A percentile compares a stretch with the other conserved stretches of the same genome.
Evolutionary conservation across 2,113 vertebrate species (phyloP).

Genomic region (Seriola quinqueradiata): DNA sequence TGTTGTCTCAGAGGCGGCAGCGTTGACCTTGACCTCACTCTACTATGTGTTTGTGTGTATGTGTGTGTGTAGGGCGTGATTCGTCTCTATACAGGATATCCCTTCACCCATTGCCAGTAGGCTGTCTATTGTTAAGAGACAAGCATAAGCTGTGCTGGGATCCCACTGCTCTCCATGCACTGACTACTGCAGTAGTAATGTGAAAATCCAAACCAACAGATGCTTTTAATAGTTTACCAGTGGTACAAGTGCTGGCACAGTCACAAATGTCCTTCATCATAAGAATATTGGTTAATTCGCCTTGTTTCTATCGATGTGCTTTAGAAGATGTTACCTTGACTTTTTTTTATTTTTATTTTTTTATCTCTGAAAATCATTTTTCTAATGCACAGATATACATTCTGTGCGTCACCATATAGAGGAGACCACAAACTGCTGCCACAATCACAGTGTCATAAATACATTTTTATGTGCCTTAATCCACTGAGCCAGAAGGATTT

Average conservation of each 20-base stretch:
- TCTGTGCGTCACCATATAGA: neutral
- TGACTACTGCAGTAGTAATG: conserved; percentile 30
- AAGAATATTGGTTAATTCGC: neutral
- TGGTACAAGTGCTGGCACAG: neutral
- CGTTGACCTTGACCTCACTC: conserved; percentile 80
- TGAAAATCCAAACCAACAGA: conserved; percentile 20
- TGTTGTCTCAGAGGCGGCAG: conserved; percentile 77
- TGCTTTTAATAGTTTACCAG: conserved; percentile 6
- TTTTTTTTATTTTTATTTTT: neutral
- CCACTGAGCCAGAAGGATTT: neutral
- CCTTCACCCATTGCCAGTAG: conserved; percentile 79
- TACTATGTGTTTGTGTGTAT: conserved; percentile 44
- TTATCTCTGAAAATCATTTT: neutral
- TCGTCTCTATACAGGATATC: conserved; percentile 87
- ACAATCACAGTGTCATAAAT: neutral
- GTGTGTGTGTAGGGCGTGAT: conserved; percentile 78
- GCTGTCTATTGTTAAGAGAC: conserved; percentile 85
- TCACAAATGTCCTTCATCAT: neutral
- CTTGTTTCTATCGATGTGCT: neutral
- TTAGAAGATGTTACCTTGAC: neutral
- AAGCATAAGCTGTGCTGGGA: conserved; percentile 63
- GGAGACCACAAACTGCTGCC: neutral
- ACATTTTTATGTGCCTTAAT: neutral
- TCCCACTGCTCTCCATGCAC: conserved; percentile 43
- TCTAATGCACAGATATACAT: neutral